A percentile compares a stretch with the other conserved stretches of the same genome.
phyloP scores from a whole-genome alignment of 2,797 vertebrate species.

The Sebastes matsubarae region DNA sequence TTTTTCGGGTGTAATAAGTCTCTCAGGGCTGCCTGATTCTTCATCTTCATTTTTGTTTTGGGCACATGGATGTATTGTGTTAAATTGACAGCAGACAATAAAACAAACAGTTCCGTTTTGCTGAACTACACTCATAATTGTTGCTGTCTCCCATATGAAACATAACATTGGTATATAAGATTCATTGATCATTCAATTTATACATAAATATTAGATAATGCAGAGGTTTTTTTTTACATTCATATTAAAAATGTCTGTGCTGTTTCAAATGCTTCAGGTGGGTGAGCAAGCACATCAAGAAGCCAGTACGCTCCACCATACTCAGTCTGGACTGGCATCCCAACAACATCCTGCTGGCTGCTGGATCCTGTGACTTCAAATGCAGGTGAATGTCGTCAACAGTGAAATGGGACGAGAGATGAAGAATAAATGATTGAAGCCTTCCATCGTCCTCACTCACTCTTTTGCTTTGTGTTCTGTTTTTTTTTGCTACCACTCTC shows the following conservation, averaged over 20 bases:
- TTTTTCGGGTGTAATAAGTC: neutral
- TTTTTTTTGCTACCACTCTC: neutral
- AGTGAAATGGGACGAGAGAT: neutral
- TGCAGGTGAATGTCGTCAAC: conserved; percentile 87
- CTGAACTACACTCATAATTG: neutral
- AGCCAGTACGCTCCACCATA: conserved; percentile 97
- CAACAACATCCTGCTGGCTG: conserved; percentile 96
- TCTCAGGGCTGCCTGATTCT: neutral
- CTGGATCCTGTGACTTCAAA: conserved; percentile 99
- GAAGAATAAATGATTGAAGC: neutral
- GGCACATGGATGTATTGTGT: neutral
- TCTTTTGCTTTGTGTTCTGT: neutral
- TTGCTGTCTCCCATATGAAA: neutral
- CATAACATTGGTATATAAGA: neutral
- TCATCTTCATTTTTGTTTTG: neutral
- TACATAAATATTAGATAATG: neutral
- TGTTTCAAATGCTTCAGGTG: conserved; percentile 84
- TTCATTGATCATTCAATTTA: neutral
- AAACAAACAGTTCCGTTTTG: neutral
- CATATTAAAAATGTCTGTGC: neutral
- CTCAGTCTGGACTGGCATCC: conserved; percentile 99
- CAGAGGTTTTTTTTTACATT: neutral
- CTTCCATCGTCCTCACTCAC: neutral
- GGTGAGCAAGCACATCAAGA: conserved; percentile 99
- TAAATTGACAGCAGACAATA: neutral